Conservation (phyloP, 2,797 vertebrate genomes). For the Sebastiscus albofasciatus region DNA sequence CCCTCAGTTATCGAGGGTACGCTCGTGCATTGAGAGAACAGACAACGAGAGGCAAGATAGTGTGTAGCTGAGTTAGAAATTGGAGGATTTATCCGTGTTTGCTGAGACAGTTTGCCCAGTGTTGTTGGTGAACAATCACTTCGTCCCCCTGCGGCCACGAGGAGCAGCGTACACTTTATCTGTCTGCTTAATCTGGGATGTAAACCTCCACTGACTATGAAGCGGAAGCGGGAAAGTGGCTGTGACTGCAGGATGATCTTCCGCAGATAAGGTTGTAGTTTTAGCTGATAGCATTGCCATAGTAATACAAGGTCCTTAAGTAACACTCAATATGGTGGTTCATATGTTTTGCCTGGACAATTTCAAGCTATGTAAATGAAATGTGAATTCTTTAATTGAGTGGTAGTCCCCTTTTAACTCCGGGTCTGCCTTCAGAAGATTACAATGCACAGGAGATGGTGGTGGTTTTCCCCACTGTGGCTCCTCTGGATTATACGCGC, state of each 20-base stretch:
- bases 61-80: slow-evolving; percentile 43
- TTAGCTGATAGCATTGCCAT: neutral
- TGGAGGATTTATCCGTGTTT: slow-evolving; percentile 53
- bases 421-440: slow-evolving; percentile 45
- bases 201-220: slow-evolving; percentile 6
- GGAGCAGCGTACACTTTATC: slow-evolving; percentile 8
- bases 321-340: neutral
- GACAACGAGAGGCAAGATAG: slow-evolving; percentile 42
- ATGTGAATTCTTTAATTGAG: slow-evolving; percentile 40
- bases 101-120: slow-evolving; percentile 17
- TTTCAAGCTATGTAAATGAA: slow-evolving; percentile 21
- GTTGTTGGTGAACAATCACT: slow-evolving; percentile 37
- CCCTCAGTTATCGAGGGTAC: slow-evolving; percentile 5
- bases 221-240: neutral
- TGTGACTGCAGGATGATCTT: slow-evolving; percentile 1
- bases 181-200: slow-evolving; percentile 29
- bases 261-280: neutral
- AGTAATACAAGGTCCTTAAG: neutral
- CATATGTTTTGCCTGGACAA: neutral
- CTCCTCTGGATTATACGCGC: slow-evolving; percentile 52
- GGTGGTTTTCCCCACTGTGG: slow-evolving; percentile 37
- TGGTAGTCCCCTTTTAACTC: slow-evolving; percentile 34
- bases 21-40: slow-evolving; percentile 34
- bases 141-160: neutral
- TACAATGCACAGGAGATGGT: slow-evolving; percentile 49